Percentiles rank a stretch among this genome's conserved stretches.
Conservation (phyloP, 2,888 invertebrate genomes). For the Apantesis nais region DNA sequence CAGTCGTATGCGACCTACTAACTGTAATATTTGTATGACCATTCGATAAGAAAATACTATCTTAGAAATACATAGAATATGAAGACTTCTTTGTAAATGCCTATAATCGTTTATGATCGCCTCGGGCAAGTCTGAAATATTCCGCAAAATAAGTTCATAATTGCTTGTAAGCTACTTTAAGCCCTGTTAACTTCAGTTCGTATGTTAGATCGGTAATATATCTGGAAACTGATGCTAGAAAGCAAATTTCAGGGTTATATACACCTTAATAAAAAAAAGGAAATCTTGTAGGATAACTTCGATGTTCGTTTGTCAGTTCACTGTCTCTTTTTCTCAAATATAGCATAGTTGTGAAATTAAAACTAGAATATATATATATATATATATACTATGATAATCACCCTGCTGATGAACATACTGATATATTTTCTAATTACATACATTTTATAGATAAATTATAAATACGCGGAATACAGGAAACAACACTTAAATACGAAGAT, state of each 20-base stretch:
- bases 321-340: too few relatives aligned
- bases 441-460: too few relatives aligned
- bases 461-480: too few relatives aligned
- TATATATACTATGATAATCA: too few relatives aligned
- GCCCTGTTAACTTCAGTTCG: neutral
- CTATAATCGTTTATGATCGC: neutral
- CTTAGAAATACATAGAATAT: slow-evolving; percentile 15
- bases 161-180: neutral
- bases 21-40: slow-evolving; percentile 40
- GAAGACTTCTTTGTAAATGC: neutral
- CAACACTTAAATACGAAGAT: too few relatives aligned
- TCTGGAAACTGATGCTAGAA: neutral
- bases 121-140: neutral
- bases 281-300: neutral
- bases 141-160: neutral
- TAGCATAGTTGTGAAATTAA: too few relatives aligned
- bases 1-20: slow-evolving; percentile 51
- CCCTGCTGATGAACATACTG: too few relatives aligned
- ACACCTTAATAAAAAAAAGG: neutral
- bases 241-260: neutral
- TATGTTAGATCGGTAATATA: neutral
- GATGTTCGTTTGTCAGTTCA: neutral
- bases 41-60: slow-evolving; percentile 42
- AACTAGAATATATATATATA: too few relatives aligned
- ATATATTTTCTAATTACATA: too few relatives aligned